Base-by-base conservation (phyloP, 2,113 vertebrate genomes). In the Apodemus sylvaticus region DNA sequence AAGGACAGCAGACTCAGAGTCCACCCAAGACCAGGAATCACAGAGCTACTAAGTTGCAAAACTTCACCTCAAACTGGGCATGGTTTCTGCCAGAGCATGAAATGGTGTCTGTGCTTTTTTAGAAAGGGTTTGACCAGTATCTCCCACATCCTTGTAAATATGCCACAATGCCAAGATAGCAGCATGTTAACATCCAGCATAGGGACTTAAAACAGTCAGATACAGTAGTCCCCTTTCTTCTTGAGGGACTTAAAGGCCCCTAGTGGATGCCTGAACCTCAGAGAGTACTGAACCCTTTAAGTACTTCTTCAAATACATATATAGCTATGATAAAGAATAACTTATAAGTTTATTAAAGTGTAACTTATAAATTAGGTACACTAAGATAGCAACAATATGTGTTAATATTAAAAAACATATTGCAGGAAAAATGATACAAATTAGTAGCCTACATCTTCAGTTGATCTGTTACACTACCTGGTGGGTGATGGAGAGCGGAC, bases 51-150 rank as follows among this genome's bases (percentile, higher is more conserved):
- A 86, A 90, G 51, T 55, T 86, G 77, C 55, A 93, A 97, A 71
- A 76, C 42, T 96, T 76, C 96, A 71, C 60, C 86, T 60, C 76
- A 93, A 83, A 92, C 29, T 5, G 86, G 53, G 45, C 76, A 11
- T 31, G 58, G 74, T 73, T 95, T 90, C 85, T 81, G 58, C 11
- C 90, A 83, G 68, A 34, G 53, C 68, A 68, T 68, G 26, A 93
- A 93, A 95, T 76, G 82, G 94, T 19, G 29, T 29, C 92, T 71
- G 73, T 42, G 36, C 20, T 24, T 94, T 95, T 85, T 83, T 51
- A 97, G 62, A 93, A 92, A 68, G 39, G 19, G 36, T 74, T 78
- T 94, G 86, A 95, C 31, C 88, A 94, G 81, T 90, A 87, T 88
- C 78, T 83, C n/a, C n/a, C n/a, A n/a, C n/a, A n/a, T n/a, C n/a